Evolutionary conservation across 2,113 vertebrate genomes (phyloP).

Genomic region (Phyllopteryx taeniolatus): DNA sequence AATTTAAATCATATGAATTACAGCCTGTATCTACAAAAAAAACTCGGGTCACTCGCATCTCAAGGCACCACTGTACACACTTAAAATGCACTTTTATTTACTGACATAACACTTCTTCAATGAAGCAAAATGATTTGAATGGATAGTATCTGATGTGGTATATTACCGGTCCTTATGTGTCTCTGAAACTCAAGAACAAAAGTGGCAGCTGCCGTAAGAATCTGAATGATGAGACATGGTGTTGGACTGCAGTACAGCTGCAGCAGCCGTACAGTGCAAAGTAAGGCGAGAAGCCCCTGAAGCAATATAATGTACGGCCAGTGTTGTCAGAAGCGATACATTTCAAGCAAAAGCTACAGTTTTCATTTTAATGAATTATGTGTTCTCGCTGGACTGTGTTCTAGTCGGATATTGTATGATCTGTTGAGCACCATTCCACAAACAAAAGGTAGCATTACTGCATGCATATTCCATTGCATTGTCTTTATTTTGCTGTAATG

Average conservation of each 20-base stretch:
- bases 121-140: not conserved
- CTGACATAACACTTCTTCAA: not conserved
- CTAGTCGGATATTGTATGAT: not conserved
- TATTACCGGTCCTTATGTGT: not conserved
- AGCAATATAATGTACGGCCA: conserved; percentile 35
- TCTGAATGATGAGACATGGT: conserved; percentile 17
- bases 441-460: not conserved
- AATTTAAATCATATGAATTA: not conserved
- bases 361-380: conserved; percentile 18
- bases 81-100: not conserved
- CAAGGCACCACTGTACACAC: not conserved
- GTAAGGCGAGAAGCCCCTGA: conserved; percentile 39
- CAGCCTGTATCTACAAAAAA: too few relatives aligned
- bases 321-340: conserved; percentile 19
- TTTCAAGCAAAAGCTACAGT: conserved; percentile 26
- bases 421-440: conserved; percentile 13
- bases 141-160: not conserved
- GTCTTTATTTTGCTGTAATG: not conserved
- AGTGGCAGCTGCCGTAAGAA: conserved; percentile 16
- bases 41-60: not conserved
- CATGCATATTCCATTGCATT: too few relatives aligned
- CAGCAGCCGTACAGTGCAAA: conserved; percentile 5
- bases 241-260: conserved; percentile 14
- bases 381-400: not conserved
- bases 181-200: conserved; percentile 16